Conservation (phyloP, 2,113 vertebrate species). For the Rafetus swinhoei region DNA sequence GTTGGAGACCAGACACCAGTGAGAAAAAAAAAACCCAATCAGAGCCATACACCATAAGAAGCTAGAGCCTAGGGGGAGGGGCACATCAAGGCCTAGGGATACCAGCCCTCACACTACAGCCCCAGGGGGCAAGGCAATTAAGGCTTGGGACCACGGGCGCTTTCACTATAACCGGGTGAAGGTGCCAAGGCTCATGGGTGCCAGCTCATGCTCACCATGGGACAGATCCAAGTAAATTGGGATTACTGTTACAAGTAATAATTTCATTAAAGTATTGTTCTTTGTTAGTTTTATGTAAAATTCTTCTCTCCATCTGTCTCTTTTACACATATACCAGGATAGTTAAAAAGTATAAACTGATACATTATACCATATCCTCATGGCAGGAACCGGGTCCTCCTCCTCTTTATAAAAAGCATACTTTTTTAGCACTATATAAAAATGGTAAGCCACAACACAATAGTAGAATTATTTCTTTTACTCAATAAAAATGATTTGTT, state of each 20-base stretch:
- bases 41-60: too few relatives aligned
- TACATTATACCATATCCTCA: not conserved
- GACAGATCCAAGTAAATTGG: too few relatives aligned
- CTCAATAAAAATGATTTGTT: not conserved
- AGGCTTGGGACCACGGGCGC: too few relatives aligned
- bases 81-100: too few relatives aligned
- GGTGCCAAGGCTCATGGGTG: too few relatives aligned
- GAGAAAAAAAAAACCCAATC: too few relatives aligned
- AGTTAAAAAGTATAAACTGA: not conserved
- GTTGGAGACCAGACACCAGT: too few relatives aligned
- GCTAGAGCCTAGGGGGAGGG: too few relatives aligned
- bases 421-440: not conserved
- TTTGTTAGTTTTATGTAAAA: not conserved
- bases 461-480: not conserved
- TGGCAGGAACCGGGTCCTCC: not conserved
- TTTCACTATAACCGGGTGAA: too few relatives aligned
- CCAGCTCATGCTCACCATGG: too few relatives aligned
- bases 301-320: not conserved
- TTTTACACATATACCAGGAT: not conserved
- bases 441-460: slow-evolving; percentile 12
- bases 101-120: too few relatives aligned
- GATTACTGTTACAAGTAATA: not conserved
- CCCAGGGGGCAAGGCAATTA: too few relatives aligned
- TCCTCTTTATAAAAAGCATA: not conserved
- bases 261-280: not conserved